These are phyloP conservation scores for Pimephales promelas DNA, from an alignment of 2,113 vertebrate genomes.

Conservation along the genomic window DNA sequence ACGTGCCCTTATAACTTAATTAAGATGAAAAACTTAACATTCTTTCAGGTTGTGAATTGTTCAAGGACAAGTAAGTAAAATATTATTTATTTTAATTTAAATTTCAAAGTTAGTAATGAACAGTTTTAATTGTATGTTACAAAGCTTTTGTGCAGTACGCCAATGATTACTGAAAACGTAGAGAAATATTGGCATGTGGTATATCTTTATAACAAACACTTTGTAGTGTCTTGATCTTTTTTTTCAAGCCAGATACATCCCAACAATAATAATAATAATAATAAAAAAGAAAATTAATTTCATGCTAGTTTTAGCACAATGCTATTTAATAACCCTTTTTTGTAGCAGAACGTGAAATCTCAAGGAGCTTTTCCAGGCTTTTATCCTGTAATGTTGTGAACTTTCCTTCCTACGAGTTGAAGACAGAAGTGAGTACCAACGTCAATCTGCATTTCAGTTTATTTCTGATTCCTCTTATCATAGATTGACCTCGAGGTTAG, in stretches of 20 bases:
- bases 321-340: neutral
- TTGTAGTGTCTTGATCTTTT: neutral
- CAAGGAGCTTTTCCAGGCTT: neutral
- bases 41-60: neutral
- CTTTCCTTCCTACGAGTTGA: neutral
- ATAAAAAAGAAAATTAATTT: neutral
- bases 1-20: neutral
- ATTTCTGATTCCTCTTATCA: constrained; percentile 6
- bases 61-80: neutral
- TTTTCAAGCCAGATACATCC: neutral
- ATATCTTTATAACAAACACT: neutral
- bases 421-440: neutral
- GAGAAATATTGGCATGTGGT: neutral
- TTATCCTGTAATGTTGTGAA: neutral
- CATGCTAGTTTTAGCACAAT: neutral
- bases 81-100: neutral
- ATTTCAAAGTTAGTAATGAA: neutral
- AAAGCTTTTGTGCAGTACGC: neutral
- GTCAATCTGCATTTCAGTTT: neutral
- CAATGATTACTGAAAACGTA: neutral
- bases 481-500: neutral
- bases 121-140: neutral
- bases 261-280: too few relatives aligned
- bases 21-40: neutral
- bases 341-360: neutral